Evolutionary conservation across 2,113 vertebrate genomes (phyloP), one percentile per base, ranked within the genome.

Genomic region (Psittacus erithacus): DNA sequence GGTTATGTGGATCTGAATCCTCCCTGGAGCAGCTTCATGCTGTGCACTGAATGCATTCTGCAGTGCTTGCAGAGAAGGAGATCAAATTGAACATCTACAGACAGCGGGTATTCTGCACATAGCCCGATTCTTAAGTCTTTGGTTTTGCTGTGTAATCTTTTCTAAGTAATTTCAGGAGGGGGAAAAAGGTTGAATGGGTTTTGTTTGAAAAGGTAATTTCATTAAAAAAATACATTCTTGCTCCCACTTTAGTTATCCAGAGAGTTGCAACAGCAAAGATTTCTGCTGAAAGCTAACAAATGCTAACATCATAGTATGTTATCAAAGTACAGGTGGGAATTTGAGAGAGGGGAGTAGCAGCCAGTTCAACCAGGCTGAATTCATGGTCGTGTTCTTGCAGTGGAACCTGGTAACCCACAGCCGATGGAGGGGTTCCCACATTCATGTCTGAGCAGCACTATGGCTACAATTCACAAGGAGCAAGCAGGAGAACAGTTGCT

Each of bases 1-100:
- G 0, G 18, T 47, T 55, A 31, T 8, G 17, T 6, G 20, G 47
- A 14, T 33, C 33, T 46, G 67, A 74, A 52, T 52, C 53, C 39
- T 77, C 59, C 41, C 27, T 33, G 43, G 24, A 68, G 47, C 65
- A 35, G 41, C 60, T 33, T 57, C 78, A 57, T 35, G 41, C 52
- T 10, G 5, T 11, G 38, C 83, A 9, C 60, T 9, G 46, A 49
- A 6, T 15, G 9, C 1, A 0, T 18, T 31, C 41, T 2, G 0
- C 49, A 33, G 1, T 10, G 3, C 15, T 53, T 64, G 44, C 1
- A 1, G 62, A 60, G 53, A 12, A 63, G 38, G 38, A 31, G 53
- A 33, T 69, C 22, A 28, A 31, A 60, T n/a, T 44, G 17, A 87
- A 33, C n/a, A 6, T n/a, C 62, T 64, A 4, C 49, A 46, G 29